These are phyloP conservation scores for Parochlus steinenii DNA, from an alignment of 2,888 invertebrate genomes.

Conservation along the genomic window DNA sequence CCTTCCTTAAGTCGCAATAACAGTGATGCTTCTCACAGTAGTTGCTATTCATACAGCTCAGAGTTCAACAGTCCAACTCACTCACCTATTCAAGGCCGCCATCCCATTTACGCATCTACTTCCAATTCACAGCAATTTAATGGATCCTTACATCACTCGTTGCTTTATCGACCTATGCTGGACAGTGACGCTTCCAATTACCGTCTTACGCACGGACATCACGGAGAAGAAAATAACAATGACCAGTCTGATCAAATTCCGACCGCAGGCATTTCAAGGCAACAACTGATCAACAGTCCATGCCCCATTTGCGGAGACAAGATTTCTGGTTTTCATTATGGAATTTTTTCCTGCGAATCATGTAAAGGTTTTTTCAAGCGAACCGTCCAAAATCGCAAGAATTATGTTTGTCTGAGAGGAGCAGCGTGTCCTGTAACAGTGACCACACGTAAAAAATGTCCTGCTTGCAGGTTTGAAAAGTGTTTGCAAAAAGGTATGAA, in stretches of 20 bases:
- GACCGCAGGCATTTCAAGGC: constrained; percentile 64
- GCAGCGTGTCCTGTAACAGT: constrained; percentile 86
- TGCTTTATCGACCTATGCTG: constrained; percentile 36
- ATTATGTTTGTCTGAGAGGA: constrained; percentile 83
- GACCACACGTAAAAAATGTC: constrained; percentile 89
- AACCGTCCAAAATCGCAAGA: constrained; percentile 93
- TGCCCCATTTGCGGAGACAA: constrained; percentile 93
- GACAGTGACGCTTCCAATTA: constrained; percentile 22
- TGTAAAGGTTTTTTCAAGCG: constrained; percentile 98
- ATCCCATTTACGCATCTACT: constrained; percentile 25
- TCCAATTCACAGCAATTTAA: constrained; percentile 27
- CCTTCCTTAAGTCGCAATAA: constrained; percentile 78
- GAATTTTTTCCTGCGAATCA: constrained; percentile 94
- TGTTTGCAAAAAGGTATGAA: constrained; percentile 95
- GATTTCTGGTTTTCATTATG: constrained; percentile 94
- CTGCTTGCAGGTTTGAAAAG: constrained; percentile 91
- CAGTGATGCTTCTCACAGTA: constrained; percentile 79
- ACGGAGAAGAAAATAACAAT: constrained; percentile 22
- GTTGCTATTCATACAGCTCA: constrained; percentile 73
- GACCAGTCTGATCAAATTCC: constrained; percentile 28
- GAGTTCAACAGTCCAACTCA: constrained; percentile 65
- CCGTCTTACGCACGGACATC: constrained; percentile 15
- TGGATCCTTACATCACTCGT: constrained; percentile 35
- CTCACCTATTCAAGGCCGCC: constrained; percentile 65
- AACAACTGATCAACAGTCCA: constrained; percentile 72